Conservation (phyloP, 2,888 invertebrate species). For the Acanthococcus lagerstroemiae region DNA sequence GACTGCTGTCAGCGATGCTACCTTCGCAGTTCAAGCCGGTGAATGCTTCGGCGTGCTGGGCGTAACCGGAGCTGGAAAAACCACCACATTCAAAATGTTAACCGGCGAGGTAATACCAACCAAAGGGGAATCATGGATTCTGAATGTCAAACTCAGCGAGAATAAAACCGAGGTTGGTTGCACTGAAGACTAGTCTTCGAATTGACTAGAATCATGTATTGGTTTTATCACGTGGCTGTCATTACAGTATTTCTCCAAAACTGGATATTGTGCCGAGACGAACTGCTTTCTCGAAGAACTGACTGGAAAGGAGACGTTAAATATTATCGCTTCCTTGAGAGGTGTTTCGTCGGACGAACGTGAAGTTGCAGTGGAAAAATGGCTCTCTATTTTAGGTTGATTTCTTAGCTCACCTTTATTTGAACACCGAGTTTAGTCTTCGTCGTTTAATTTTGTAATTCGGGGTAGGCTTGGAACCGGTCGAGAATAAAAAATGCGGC, state of each 20-base stretch:
- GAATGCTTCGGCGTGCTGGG: neutral
- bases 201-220: too few relatives aligned
- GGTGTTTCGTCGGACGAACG: conserved; percentile 47
- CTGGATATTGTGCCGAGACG: conserved; percentile 87
- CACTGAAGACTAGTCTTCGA: too few relatives aligned
- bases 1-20: too few relatives aligned
- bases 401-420: too few relatives aligned
- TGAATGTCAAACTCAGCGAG: conserved; percentile 37
- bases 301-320: conserved; percentile 63
- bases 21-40: neutral
- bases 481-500: conserved; percentile 32
- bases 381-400: conserved; percentile 36
- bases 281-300: conserved; percentile 67
- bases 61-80: neutral
- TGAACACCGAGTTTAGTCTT: too few relatives aligned
- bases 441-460: conserved; percentile 36
- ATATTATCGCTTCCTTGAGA: conserved; percentile 59
- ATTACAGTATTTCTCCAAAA: conserved; percentile 54
- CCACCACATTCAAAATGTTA: neutral
- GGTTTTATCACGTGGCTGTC: too few relatives aligned
- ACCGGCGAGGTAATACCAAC: neutral
- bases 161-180: conserved; percentile 34
- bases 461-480: neutral
- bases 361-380: conserved; percentile 34
- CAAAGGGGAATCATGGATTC: neutral